phyloP scores from a whole-genome alignment of 2,797 vertebrate species.

The Leptodactylus fallax region DNA sequence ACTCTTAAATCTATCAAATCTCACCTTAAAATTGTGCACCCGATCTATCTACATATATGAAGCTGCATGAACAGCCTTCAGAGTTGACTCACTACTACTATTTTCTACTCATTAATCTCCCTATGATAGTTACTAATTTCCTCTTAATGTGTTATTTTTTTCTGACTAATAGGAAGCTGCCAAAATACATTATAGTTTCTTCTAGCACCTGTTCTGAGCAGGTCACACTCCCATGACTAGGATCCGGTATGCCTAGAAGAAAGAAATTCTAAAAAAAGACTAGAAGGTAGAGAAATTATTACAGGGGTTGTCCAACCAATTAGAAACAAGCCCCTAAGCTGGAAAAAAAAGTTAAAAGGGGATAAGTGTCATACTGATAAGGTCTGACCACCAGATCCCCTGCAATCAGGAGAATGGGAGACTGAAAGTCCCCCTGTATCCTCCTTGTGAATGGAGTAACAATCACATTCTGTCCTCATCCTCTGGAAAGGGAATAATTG shows the following conservation, averaged over 20 bases:
- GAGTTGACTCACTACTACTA: constrained; percentile 1
- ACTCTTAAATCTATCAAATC: background rate
- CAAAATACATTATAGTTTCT: background rate
- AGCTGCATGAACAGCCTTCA: background rate
- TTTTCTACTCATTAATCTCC: background rate
- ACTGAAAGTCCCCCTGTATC: too few species aligned
- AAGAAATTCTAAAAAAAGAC: too few species aligned
- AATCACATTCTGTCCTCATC: too few species aligned
- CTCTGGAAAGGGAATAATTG: too few species aligned
- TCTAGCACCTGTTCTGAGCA: constrained; percentile 6
- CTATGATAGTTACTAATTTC: background rate
- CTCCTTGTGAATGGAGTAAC: too few species aligned
- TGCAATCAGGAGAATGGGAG: too few species aligned
- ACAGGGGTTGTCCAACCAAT: too few species aligned
- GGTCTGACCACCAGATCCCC: too few species aligned
- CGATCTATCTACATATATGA: background rate
- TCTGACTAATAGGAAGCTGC: constrained; percentile 37
- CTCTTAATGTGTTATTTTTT: background rate
- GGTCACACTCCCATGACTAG: background rate
- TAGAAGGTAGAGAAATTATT: too few species aligned
- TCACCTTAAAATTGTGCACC: background rate
- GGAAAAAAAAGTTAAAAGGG: too few species aligned
- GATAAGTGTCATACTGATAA: too few species aligned
- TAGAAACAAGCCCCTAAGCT: too few species aligned
- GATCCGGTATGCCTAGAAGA: background rate